Percentiles rank a stretch among this genome's conserved stretches.
Conservation (phyloP, 2,113 vertebrate genomes). For the Osmerus mordax region DNA sequence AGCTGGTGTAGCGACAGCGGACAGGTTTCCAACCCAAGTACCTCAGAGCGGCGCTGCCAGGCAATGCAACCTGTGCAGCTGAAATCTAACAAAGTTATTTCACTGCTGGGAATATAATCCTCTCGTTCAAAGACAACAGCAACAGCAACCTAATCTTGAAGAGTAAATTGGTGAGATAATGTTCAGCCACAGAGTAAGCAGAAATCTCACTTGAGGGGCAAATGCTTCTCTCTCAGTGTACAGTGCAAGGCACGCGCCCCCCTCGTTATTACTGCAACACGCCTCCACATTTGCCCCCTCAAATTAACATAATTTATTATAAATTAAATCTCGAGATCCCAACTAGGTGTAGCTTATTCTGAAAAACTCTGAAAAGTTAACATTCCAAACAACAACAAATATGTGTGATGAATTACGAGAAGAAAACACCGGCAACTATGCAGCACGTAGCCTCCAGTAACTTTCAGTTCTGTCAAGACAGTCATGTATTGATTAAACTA, state of each 20-base stretch:
- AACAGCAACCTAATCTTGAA: slow-evolving; percentile 26
- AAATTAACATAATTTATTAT: slow-evolving; percentile 58
- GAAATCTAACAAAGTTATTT: slow-evolving; percentile 63
- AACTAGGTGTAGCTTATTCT: not conserved
- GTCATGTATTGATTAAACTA: too few species aligned
- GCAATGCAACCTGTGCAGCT: slow-evolving; percentile 32
- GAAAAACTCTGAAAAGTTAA: not conserved
- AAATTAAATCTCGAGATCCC: not conserved
- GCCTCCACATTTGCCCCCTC: slow-evolving; percentile 54
- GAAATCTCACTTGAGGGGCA: slow-evolving; percentile 10
- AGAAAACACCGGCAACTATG: too few species aligned
- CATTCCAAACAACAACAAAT: not conserved
- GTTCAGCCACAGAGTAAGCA: slow-evolving; percentile 40
- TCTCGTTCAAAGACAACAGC: slow-evolving; percentile 20
- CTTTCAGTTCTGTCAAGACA: too few species aligned
- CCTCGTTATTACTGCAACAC: slow-evolving; percentile 53
- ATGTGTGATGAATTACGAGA: too few species aligned
- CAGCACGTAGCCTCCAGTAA: too few species aligned
- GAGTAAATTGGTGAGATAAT: slow-evolving; percentile 38
- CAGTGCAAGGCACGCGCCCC: slow-evolving; percentile 21
- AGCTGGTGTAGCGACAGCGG: slow-evolving; percentile 30
- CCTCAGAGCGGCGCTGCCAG: slow-evolving; percentile 20
- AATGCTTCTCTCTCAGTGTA: too few species aligned
- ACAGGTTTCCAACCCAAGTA: slow-evolving; percentile 14
- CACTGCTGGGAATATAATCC: slow-evolving; percentile 32